phyloP scores from a whole-genome alignment of 2,797 vertebrate species.

The Artibeus jamaicensis region DNA sequence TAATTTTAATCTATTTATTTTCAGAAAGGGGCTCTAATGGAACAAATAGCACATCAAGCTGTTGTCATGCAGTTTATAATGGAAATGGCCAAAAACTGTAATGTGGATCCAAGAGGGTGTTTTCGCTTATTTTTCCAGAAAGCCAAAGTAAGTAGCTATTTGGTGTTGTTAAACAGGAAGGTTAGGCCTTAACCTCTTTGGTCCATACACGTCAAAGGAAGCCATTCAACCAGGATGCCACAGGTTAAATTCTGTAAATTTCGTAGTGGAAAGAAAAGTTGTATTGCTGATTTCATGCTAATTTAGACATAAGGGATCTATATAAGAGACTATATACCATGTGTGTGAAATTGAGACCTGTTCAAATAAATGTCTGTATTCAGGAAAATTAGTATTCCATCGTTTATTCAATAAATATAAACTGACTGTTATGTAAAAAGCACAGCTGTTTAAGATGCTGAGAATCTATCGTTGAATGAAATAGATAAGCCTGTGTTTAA shows the following conservation, averaged over 20 bases:
- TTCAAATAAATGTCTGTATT: neutral
- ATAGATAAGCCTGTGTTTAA: neutral
- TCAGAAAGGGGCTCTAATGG: conserved; percentile 97
- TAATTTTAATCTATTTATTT: conserved; percentile 50
- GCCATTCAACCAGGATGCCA: neutral
- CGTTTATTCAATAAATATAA: neutral
- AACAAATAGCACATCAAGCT: conserved; percentile 97
- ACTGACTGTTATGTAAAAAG: neutral
- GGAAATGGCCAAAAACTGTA: conserved; percentile 94
- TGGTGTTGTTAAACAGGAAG: conserved; percentile 5
- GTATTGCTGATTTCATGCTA: neutral
- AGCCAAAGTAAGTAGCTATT: conserved; percentile 92
- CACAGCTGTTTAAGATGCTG: neutral
- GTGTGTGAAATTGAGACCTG: conserved; percentile 13
- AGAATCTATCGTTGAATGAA: neutral
- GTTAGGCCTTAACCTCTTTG: neutral
- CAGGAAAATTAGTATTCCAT: neutral
- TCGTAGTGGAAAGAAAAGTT: conserved; percentile 17
- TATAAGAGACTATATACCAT: neutral
- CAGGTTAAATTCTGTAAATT: neutral
- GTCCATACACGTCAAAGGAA: neutral
- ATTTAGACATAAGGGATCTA: neutral
- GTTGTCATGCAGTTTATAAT: conserved; percentile 99
- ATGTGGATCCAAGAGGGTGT: conserved; percentile 95
- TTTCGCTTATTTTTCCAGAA: conserved; percentile 98